Conservation (phyloP, 2,797 vertebrate genomes). For the Allobates femoralis region DNA sequence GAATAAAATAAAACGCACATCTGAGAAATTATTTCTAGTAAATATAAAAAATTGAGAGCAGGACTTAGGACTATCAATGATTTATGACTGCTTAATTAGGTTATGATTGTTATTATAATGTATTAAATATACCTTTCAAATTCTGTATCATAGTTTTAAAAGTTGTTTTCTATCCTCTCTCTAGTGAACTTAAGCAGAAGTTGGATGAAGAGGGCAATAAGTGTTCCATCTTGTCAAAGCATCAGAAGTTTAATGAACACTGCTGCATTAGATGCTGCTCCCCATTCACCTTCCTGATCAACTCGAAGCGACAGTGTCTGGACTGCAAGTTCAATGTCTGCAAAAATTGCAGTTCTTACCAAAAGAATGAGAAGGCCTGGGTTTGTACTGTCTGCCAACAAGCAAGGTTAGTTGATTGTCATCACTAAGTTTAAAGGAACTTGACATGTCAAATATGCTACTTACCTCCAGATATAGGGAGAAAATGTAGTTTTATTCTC, state of each 20-base stretch:
- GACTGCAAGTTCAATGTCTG: slow-evolving; percentile 95
- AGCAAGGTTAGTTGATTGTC: slow-evolving; percentile 79
- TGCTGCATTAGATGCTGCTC: slow-evolving; percentile 97
- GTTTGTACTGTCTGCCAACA: slow-evolving; percentile 92
- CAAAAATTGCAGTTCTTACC: slow-evolving; percentile 91
- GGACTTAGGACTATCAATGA: background rate
- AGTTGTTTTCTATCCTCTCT: slow-evolving; percentile 33
- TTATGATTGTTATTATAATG: background rate
- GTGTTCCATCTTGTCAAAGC: slow-evolving; percentile 92
- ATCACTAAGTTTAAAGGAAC: no score
- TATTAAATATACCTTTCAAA: background rate
- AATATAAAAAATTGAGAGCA: background rate
- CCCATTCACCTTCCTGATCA: slow-evolving; percentile 94
- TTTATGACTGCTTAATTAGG: background rate
- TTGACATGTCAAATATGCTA: no score
- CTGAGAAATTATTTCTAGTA: background rate
- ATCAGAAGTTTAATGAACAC: slow-evolving; percentile 91
- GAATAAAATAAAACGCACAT: no score
- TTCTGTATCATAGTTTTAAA: background rate
- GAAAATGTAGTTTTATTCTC: no score
- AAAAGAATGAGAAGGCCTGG: slow-evolving; percentile 88
- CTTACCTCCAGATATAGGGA: no score
- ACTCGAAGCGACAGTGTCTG: slow-evolving; percentile 87
- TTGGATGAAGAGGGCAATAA: slow-evolving; percentile 92
- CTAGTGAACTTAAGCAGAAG: slow-evolving; percentile 94